Conservation (phyloP, 2,113 vertebrate genomes). For the Climacteris rufus region DNA sequence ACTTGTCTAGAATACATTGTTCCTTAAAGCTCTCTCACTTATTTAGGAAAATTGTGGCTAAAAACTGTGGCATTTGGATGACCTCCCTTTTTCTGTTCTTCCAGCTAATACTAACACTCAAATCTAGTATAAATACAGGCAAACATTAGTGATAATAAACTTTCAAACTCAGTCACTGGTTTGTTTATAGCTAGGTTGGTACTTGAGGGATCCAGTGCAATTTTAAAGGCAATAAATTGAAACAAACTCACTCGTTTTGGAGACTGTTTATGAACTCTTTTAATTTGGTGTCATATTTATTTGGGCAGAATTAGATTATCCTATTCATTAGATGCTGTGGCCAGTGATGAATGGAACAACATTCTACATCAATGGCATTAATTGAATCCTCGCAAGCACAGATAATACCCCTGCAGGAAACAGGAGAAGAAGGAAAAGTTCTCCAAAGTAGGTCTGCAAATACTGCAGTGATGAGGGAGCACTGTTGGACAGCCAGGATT, state of each 20-base stretch:
- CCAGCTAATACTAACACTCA: slow-evolving; percentile 27
- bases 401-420: slow-evolving; percentile 57
- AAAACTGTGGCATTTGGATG: slow-evolving; percentile 39
- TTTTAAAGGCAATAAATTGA: slow-evolving; percentile 56
- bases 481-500: not conserved
- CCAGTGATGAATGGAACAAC: slow-evolving; percentile 53
- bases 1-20: not conserved
- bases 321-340: slow-evolving; percentile 59
- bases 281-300: slow-evolving; percentile 67
- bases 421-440: slow-evolving; percentile 53
- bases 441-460: slow-evolving; percentile 37
- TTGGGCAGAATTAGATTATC: slow-evolving; percentile 55
- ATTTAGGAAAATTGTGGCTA: slow-evolving; percentile 10
- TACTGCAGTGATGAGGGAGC: not conserved
- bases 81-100: slow-evolving; percentile 33
- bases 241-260: slow-evolving; percentile 38
- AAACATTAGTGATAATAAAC: slow-evolving; percentile 34
- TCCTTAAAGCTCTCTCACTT: not conserved
- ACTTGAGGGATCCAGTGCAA: slow-evolving; percentile 28
- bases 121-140: slow-evolving; percentile 41
- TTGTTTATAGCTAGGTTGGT: slow-evolving; percentile 33
- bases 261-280: slow-evolving; percentile 58
- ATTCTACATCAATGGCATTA: slow-evolving; percentile 53
- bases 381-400: slow-evolving; percentile 53
- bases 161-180: not conserved